Base-by-base conservation (phyloP, 2,113 vertebrate species). In the Xiphophorus hellerii region DNA sequence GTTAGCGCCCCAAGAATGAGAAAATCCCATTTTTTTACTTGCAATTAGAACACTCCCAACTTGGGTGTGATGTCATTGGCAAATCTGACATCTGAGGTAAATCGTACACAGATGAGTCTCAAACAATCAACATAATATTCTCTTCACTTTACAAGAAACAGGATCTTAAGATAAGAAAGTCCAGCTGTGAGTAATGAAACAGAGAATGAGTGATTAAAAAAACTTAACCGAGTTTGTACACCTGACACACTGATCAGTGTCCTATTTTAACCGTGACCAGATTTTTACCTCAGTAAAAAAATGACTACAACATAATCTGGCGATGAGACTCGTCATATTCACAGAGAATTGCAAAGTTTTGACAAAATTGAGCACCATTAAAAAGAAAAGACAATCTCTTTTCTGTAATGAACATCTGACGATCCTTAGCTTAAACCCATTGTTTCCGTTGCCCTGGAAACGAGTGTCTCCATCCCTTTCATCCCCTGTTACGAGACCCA, bases 391-490 rank as follows among this genome's bases (percentile, higher is more conserved):
- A 31, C 4, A 76, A 71, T 60, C 35, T 63, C 31, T 74, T 37
- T 15, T 48, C 70, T 69, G 13, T 54, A 33, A 28, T 68, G 35
- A 73, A 60, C 22, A 80, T 66, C 69, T 72, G n/a, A 71, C 17
- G 73, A 11, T 66, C 73, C 3, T 67, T 78, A 71, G 48, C 76
- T 71, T n/a, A 58, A n/a, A n/a, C 8, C 10, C 51, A 20, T 58
- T n/a, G 51, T 58, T n/a, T 58, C 2, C 8, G 89, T 87, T 93
- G 81, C 86, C 86, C 77, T 87, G 85, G 90, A 92, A 90, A 92
- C 87, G 81, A 77, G 62, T 83, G 77, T 42, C 67, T 75, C 75
- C 12, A 73, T 87, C 84, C 72, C 84, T 80, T 64, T 64, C 15
- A 31, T 64, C 30, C 31, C 62, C 20, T 67, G 74, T 80, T 81